phyloP scores from a whole-genome alignment of 2,888 invertebrate species.

The Dusona sp. region DNA sequence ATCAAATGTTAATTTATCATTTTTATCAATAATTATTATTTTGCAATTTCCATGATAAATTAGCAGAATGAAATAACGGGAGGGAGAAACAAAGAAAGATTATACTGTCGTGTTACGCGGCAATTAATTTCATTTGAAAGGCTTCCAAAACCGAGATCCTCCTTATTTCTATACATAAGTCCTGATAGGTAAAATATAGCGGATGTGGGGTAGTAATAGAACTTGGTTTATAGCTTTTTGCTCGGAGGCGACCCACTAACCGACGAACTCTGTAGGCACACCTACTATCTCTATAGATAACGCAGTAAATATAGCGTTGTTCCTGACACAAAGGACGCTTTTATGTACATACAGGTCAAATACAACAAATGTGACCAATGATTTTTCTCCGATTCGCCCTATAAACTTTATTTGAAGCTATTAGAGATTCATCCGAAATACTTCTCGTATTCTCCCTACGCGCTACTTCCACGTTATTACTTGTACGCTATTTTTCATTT shows the following conservation, averaged over 20 bases:
- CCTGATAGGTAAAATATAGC: slow-evolving; percentile 10
- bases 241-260: slow-evolving; percentile 45
- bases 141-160: not conserved
- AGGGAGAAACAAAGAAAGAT: not conserved
- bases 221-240: slow-evolving; percentile 47
- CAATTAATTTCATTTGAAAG: not conserved
- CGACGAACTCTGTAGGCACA: slow-evolving; percentile 19
- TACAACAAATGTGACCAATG: too few relatives aligned
- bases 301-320: not conserved
- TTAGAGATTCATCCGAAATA: too few relatives aligned
- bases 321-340: not conserved
- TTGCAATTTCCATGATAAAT: not conserved
- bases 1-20: too few relatives aligned
- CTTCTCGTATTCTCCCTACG: too few relatives aligned
- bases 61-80: not conserved
- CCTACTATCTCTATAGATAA: not conserved
- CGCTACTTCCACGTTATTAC: too few relatives aligned
- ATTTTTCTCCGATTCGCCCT: too few relatives aligned
- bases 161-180: not conserved
- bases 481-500: too few relatives aligned
- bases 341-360: too few relatives aligned
- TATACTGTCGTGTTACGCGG: not conserved
- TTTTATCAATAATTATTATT: too few relatives aligned
- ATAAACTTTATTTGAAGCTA: too few relatives aligned
- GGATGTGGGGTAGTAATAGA: slow-evolving; percentile 16